Conservation (phyloP, 2,797 vertebrate genomes). For the Micrastur ruficollis region DNA sequence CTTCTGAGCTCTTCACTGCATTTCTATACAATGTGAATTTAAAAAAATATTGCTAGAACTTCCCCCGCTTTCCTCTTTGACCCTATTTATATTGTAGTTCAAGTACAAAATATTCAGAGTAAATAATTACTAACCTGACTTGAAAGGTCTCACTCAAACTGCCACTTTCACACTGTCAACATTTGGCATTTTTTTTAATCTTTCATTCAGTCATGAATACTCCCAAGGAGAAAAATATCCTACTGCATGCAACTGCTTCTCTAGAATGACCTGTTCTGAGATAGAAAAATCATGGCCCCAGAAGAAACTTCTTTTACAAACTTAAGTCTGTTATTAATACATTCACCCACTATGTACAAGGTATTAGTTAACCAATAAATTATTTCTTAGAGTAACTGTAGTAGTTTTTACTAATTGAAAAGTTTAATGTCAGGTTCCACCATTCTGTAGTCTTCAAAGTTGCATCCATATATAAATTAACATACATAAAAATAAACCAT, state of each 20-base stretch:
- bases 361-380: constrained; percentile 58
- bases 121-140: constrained; percentile 81
- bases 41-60: neutral
- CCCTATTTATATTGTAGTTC: neutral
- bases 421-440: constrained; percentile 45
- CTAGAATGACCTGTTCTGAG: neutral
- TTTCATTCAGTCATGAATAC: neutral
- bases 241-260: neutral
- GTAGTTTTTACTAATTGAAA: constrained; percentile 53
- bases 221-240: constrained; percentile 10
- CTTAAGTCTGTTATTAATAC: constrained; percentile 42
- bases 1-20: neutral
- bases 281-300: neutral
- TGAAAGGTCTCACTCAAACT: constrained; percentile 83
- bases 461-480: constrained; percentile 43
- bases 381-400: constrained; percentile 43
- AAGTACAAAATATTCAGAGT: neutral
- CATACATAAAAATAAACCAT: constrained; percentile 41
- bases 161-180: constrained; percentile 84
- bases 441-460: constrained; percentile 19
- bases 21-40: neutral
- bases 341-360: constrained; percentile 29
- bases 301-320: constrained; percentile 5
- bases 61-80: neutral
- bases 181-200: constrained; percentile 66